Conservation (phyloP, 2,888 invertebrate species). For the Stenodema calcarata region DNA sequence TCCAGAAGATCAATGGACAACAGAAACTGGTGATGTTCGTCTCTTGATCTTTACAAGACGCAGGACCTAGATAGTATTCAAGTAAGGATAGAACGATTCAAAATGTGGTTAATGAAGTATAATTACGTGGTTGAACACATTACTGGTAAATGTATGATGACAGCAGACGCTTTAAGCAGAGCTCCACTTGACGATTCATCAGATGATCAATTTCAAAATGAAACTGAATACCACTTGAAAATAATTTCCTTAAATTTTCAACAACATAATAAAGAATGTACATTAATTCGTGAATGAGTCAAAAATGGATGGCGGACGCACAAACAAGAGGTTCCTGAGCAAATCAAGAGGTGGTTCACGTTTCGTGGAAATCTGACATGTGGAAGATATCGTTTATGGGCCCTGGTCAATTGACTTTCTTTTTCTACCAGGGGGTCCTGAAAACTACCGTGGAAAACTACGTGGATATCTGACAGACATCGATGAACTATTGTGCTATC, state of each 20-base stretch:
- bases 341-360: not conserved
- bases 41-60: no score
- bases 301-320: not conserved
- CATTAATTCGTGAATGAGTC: not conserved
- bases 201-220: not conserved
- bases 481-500: not conserved
- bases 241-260: not conserved
- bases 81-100: not conserved
- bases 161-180: not conserved
- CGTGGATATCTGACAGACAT: not conserved
- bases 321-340: not conserved
- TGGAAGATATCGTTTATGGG: no score
- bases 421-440: no score
- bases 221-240: not conserved
- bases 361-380: not conserved
- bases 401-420: no score
- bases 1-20: no score
- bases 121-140: not conserved
- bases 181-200: not conserved
- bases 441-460: no score
- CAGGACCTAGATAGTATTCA: no score
- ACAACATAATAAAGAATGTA: not conserved
- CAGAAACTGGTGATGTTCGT: no score
- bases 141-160: not conserved
- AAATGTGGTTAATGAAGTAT: not conserved